Evolutionary conservation across 1,140 invertebrate genomes (phyloP).

Genomic region (Charaxes varanes): DNA sequence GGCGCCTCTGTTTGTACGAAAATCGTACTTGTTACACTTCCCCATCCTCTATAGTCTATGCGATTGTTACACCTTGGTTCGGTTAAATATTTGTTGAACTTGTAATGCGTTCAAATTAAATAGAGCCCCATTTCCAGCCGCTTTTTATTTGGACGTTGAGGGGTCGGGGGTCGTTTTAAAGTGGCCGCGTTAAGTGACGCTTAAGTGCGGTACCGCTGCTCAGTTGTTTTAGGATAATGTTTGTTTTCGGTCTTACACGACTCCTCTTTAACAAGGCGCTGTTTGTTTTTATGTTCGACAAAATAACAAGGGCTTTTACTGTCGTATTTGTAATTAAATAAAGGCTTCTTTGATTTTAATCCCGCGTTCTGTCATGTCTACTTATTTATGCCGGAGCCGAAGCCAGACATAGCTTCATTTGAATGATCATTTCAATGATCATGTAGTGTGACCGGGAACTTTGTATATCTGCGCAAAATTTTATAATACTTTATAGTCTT

Average conservation of each 20-base stretch:
- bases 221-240: conserved; percentile 63
- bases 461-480: too few species aligned
- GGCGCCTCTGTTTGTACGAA: conserved; percentile 39
- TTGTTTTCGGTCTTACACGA: conserved; percentile 55
- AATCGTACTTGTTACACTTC: conserved; percentile 48
- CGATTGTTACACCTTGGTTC: conserved; percentile 55
- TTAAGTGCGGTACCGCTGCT: conserved; percentile 59
- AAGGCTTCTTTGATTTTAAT: too few species aligned
- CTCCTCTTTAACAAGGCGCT: conserved; percentile 49
- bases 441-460: too few species aligned
- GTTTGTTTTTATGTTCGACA: conserved; percentile 46
- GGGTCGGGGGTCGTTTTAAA: conserved; percentile 31
- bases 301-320: conserved; percentile 23
- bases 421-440: too few species aligned
- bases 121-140: conserved; percentile 23
- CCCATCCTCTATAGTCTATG: conserved; percentile 43
- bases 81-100: conserved; percentile 54
- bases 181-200: conserved; percentile 55
- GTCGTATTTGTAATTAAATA: too few species aligned
- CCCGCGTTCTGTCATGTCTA: too few species aligned
- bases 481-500: too few species aligned
- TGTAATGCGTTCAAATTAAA: conserved; percentile 50
- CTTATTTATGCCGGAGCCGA: too few species aligned
- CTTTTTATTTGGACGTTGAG: conserved; percentile 15
- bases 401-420: too few species aligned